Base-by-base conservation (phyloP, 2,888 invertebrate genomes). In the Branchellion lobata region DNA sequence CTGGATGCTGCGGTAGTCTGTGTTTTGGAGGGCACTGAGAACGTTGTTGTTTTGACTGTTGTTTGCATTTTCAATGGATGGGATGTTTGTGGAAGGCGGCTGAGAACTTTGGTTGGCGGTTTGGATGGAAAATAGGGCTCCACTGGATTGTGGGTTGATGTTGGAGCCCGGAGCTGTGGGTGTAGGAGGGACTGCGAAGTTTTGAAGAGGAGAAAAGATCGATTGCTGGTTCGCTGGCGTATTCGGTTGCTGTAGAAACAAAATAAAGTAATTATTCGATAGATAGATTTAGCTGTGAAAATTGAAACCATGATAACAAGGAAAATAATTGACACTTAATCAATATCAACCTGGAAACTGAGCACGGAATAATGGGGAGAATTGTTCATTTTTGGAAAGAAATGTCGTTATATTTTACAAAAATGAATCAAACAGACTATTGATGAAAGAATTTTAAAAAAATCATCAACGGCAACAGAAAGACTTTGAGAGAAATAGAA, bases 11-110 rank as follows among this genome's bases (percentile, higher is more conserved):
- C 61, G 61, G 24, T 57, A 24, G 21, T 57, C 61, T 8, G 8
- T 24, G 61, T n/a, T 57, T 85, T 86, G 79, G 69, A 85, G 88
- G 53, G 95, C 95, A 11, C 95, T 96, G 92, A 85, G 31, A 18
- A 53, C 77, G 36, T 31, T 57, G 33, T 77, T 77, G n/a, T 92
- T 92, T 18, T 92, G 92, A 0, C 94, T 65, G 33, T 57, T 78
- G 61, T 78, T 80, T 34, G 51, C 36, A 36, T 47, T 73, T 29
- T 72, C 61, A 2, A 80, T 75, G 18, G 81, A 80, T 40, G 57
- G 53, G n/a, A 75, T 21, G 53, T 76, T 79, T 33, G 51, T 57
- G 27, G 73, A 78, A 51, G 78, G 53, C 29, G 61, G 77, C 29
- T 77, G 77, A n/a, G 78, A 80, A 40, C 57, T 71, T 31, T 65